Base-by-base conservation (phyloP, 2,797 vertebrate genomes). In the Paedocypris micromegethes region DNA sequence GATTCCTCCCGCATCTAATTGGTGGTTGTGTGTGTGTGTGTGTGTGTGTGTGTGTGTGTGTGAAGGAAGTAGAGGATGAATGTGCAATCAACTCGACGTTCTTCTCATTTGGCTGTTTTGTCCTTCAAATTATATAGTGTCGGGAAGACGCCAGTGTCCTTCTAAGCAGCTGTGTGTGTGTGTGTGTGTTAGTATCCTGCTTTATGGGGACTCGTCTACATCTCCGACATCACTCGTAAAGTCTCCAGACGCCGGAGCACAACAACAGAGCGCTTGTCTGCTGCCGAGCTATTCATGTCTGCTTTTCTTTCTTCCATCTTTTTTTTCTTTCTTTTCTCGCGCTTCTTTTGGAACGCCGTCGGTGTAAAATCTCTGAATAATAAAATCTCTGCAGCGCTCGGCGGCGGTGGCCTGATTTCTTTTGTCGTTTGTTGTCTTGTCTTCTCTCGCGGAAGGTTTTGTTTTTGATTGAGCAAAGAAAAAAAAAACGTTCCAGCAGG, bases 21-120 rank as follows among this genome's bases (percentile, higher is more conserved):
- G 87, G 81, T 77, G 86, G 87, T 88, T 91, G 82, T 86, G 86
- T 87, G 84, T 84, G 81, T 85, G 79, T 81, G 77, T 72, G 80
- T 84, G 81, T 85, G 79, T 81, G 77, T 72, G 80, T 84, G 85
- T 87, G 87, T 87, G 87, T 81, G 74, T 85, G 87, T 81, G 74
- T 85, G 86, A 88, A 88, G 87, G 87, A 89, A 90, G 84, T 76
- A 9, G 80, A 86, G 64, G 64, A 82, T 87, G 86, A 89, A 88
- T 89, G 87, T 89, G 85, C 89, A 91, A 91, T 90, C 89, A 88
- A 87, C 86, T 83, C 80, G 85, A 87, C 85, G 81, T 86, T 89
- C 85, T 85, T 84, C 86, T 90, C 83, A 83, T 89, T 89, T 78
- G 86, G 82, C 85, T 84, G 84, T 89, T 88, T 86, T 86, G 85